A percentile compares a stretch with the other conserved stretches of the same genome.
Evolutionary conservation across 1,140 invertebrate genomes (phyloP).

Genomic region (Drosophila gunungcola): DNA sequence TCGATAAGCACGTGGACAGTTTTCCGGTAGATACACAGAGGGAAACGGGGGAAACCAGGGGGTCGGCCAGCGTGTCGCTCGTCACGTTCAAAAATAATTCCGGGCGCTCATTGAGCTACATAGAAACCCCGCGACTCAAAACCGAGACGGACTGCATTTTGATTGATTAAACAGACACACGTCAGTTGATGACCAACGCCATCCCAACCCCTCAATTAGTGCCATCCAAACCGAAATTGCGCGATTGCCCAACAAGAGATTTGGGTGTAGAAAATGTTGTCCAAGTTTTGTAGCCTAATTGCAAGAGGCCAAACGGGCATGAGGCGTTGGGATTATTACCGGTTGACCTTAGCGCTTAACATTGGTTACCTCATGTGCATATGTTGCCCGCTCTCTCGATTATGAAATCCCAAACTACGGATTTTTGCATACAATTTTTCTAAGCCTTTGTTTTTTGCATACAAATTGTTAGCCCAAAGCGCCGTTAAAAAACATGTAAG

Average conservation of each 20-base stretch:
- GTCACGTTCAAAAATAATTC: constrained; percentile 51
- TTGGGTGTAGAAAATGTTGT: constrained; percentile 40
- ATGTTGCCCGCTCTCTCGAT: constrained; percentile 46
- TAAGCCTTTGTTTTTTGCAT: constrained; percentile 50
- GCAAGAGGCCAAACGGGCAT: constrained; percentile 32
- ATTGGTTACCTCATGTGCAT: constrained; percentile 71
- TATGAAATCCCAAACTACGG: constrained; percentile 56
- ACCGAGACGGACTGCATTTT: constrained; percentile 47
- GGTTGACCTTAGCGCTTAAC: constrained; percentile 64
- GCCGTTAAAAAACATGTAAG: constrained; percentile 18
- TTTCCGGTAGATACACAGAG: neutral
- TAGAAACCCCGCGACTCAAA: constrained; percentile 11
- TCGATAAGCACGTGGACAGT: constrained; percentile 56
- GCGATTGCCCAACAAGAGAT: constrained; percentile 33
- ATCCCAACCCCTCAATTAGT: constrained; percentile 26
- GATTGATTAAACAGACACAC: constrained; percentile 69
- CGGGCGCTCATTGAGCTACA: neutral
- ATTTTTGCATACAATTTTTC: constrained; percentile 34
- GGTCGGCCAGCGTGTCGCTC: constrained; percentile 35
- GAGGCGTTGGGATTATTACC: constrained; percentile 57
- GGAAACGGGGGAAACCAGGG: constrained; percentile 1
- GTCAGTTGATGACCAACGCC: constrained; percentile 46
- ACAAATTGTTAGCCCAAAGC: constrained; percentile 65
- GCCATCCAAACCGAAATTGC: neutral
- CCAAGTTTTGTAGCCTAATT: constrained; percentile 50